Conservation (phyloP, 64 coral and sea anemone genomes). For the Cladopsammia gracilis region DNA sequence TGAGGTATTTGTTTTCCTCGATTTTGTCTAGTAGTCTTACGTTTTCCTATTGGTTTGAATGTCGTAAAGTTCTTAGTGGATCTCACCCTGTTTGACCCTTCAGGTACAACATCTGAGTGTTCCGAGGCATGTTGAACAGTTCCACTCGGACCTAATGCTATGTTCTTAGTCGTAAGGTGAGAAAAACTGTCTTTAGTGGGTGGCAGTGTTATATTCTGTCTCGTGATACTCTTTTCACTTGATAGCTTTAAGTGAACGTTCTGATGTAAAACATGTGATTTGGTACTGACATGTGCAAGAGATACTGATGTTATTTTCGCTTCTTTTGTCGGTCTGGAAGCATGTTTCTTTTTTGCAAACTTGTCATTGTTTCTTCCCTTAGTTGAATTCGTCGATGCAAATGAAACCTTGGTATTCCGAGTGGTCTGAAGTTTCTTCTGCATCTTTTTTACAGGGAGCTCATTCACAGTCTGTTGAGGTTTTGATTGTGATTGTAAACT, state of each 20-base stretch:
- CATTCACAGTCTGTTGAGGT: neutral
- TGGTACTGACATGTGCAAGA: neutral
- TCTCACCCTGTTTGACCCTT: neutral
- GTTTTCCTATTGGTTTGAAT: neutral
- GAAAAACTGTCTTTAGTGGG: neutral
- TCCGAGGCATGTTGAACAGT: no score
- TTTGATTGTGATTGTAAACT: neutral
- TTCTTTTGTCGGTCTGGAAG: neutral
- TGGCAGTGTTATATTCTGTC: neutral
- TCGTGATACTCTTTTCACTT: neutral
- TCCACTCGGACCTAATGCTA: neutral
- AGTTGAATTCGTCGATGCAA: neutral
- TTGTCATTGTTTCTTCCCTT: neutral
- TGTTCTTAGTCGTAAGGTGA: neutral
- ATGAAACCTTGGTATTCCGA: neutral
- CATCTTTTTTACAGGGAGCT: no score
- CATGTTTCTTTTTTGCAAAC: neutral
- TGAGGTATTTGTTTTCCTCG: neutral
- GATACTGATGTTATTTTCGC: neutral
- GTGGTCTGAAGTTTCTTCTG: neutral
- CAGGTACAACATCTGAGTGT: neutral
- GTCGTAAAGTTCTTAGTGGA: neutral
- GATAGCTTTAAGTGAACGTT: neutral
- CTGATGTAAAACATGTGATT: neutral
- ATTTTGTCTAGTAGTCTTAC: neutral